Evolutionary conservation across 2,888 invertebrate genomes (phyloP).

Genomic region (Eupsilia transversa): DNA sequence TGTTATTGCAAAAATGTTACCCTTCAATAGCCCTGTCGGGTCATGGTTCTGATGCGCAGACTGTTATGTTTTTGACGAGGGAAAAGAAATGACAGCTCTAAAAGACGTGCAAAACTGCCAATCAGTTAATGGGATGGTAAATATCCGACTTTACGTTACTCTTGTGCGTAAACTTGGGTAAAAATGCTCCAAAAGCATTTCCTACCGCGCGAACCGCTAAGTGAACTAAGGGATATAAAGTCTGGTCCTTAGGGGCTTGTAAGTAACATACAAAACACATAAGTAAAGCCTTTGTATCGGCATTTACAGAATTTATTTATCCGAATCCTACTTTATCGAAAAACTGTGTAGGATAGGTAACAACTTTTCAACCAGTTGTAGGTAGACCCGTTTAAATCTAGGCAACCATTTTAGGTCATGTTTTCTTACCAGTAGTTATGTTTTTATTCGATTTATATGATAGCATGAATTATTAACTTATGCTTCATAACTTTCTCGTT

Average conservation of each 20-base stretch:
- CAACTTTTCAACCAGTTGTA: background rate
- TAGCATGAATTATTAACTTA: background rate
- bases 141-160: slow-evolving; percentile 33
- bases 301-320: slow-evolving; percentile 33
- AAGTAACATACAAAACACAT: slow-evolving; percentile 25
- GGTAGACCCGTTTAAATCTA: background rate
- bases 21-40: background rate
- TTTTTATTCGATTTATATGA: slow-evolving; percentile 18
- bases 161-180: slow-evolving; percentile 25
- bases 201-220: slow-evolving; percentile 17
- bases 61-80: background rate
- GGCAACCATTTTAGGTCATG: slow-evolving; percentile 5
- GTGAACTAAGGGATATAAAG: slow-evolving; percentile 41
- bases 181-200: background rate
- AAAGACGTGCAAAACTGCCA: slow-evolving; percentile 36
- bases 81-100: slow-evolving; percentile 17
- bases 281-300: slow-evolving; percentile 21
- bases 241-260: slow-evolving; percentile 42
- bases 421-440: slow-evolving; percentile 8
- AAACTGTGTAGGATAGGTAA: background rate
- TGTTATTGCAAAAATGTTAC: slow-evolving; percentile 6
- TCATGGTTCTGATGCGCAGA: slow-evolving; percentile 11
- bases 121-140: slow-evolving; percentile 36
- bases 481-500: slow-evolving; percentile 5
- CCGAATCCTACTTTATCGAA: background rate